Conservation (phyloP, 1,140 invertebrate species). For the Limonius californicus region DNA sequence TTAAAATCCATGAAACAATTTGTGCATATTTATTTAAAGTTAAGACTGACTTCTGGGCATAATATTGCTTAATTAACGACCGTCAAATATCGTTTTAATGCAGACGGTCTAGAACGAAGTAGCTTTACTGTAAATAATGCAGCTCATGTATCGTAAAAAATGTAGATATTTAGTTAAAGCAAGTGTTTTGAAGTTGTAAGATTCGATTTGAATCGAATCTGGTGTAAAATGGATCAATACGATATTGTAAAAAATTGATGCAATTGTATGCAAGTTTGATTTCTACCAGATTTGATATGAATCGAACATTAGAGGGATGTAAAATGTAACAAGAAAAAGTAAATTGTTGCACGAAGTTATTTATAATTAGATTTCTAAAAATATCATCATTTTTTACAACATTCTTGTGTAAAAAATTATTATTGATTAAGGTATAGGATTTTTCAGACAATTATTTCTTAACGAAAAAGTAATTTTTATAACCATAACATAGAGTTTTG, state of each 20-base stretch:
- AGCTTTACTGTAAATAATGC: conserved; percentile 1
- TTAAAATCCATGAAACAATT: background rate
- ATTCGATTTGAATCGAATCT: background rate
- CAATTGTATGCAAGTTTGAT: background rate
- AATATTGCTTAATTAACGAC: background rate
- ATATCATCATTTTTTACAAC: background rate
- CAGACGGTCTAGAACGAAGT: background rate
- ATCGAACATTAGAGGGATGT: no score
- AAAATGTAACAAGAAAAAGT: no score
- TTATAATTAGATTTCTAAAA: background rate
- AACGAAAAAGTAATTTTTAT: conserved; percentile 9
- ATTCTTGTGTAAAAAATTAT: background rate
- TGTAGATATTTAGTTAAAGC: background rate
- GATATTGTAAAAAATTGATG: background rate
- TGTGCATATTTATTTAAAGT: background rate
- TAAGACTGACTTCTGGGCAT: background rate
- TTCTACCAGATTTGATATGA: no score
- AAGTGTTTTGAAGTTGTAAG: background rate
- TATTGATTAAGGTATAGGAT: background rate
- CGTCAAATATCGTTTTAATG: background rate
- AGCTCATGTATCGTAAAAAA: background rate
- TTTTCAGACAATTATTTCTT: background rate
- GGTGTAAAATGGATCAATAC: background rate
- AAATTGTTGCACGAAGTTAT: background rate
- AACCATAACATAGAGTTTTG: background rate